Evolutionary conservation across 2,797 vertebrate species (phyloP).

Genomic region (Adelosebastes latens): DNA sequence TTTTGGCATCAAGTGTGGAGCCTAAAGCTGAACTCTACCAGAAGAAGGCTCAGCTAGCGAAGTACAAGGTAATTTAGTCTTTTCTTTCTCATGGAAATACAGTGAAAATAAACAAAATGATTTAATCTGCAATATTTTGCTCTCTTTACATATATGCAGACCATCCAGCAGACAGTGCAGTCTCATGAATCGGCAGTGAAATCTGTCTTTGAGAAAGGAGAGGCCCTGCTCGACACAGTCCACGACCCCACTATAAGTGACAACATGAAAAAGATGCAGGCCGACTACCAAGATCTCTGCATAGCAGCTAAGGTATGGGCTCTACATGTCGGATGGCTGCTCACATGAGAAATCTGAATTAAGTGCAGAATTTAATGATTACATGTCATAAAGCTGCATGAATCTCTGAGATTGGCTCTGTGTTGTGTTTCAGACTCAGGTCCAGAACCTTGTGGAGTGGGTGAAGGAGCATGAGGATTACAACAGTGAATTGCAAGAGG

Average conservation of each 20-base stretch:
- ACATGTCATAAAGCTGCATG: not conserved
- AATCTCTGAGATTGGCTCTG: not conserved
- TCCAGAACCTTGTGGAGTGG: constrained; percentile 86
- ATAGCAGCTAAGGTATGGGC: constrained; percentile 82
- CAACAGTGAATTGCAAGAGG: constrained; percentile 92
- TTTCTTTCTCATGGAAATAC: not conserved
- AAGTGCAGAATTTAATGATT: not conserved
- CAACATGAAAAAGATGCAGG: constrained; percentile 87
- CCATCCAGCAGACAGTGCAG: constrained; percentile 90
- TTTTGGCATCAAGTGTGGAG: constrained; percentile 85
- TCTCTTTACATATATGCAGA: constrained; percentile 74
- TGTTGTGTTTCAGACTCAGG: constrained; percentile 79
- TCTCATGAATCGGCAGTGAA: constrained; percentile 91
- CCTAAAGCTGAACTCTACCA: constrained; percentile 96
- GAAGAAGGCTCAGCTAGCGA: constrained; percentile 96
- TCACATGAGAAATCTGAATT: not conserved
- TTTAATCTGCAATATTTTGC: not conserved
- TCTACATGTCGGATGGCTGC: fast-evolving
- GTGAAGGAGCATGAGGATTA: constrained; percentile 95
- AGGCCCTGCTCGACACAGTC: constrained; percentile 83
- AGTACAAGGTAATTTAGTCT: constrained; percentile 87
- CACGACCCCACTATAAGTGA: constrained; percentile 85
- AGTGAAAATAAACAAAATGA: not conserved
- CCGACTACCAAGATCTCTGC: constrained; percentile 89
- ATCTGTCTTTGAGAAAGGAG: constrained; percentile 92